Evolutionary conservation across 1,140 invertebrate genomes (phyloP), one percentile per base, ranked within the genome.

Genomic region (Eriocheir sinensis): DNA sequence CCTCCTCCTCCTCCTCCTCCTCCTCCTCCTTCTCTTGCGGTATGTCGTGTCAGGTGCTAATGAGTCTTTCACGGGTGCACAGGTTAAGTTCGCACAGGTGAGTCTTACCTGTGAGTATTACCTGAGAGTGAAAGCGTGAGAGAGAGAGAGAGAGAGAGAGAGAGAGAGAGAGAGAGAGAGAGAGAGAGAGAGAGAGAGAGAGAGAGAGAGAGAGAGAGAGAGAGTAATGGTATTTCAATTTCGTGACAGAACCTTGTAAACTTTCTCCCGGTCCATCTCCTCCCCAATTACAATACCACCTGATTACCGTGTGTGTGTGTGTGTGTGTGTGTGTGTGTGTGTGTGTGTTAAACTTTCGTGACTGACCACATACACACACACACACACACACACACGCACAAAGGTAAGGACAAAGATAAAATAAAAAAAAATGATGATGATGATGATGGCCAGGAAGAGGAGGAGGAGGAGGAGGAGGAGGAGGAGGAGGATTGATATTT

Each of bases 111-210:
- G 27, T 72, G 21, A 72, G n/a, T n/a, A 72, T n/a, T 8, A 72
- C 53, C 44, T 48, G 44, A n/a, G 60, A n/a, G 21, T 8, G 2
- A n/a, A 72, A 72, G 60, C 60, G 21, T n/a, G 60, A 72, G 44
- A 48, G 15, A 48, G 44, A 48, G 15, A 48, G 44, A 48, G 15
- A 48, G 44, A 48, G 4, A 48, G 15, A 15, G 15, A 48, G 44
- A 48, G 15, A 48, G 44, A 48, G 15, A 48, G 44, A 48, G 15
- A 48, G 44, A 48, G 44, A 48, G 44, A 48, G 60, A 72, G 60
- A 72, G 60, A 72, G 60, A 72, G 60, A 72, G 60, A 72, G 60
- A 72, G 60, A 72, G 60, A 72, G 60, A 72, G 60, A 72, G 60
- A 72, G 60, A 72, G 60, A 15, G 15, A 15, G 15, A 15, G 15